Evolutionary conservation across 2,888 invertebrate genomes (phyloP).

Genomic region (Coleophora deauratella): DNA sequence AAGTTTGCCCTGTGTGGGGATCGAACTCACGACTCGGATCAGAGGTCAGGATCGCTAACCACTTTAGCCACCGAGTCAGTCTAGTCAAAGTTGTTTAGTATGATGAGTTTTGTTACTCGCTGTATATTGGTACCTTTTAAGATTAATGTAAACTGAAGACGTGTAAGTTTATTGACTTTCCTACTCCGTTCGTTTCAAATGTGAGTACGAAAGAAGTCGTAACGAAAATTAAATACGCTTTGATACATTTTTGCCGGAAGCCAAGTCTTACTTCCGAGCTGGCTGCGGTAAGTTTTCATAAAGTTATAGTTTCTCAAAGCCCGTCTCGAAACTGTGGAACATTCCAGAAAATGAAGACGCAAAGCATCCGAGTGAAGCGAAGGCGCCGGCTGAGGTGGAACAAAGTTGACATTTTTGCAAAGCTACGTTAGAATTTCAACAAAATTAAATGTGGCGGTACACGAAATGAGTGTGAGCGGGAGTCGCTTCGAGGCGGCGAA

Average conservation of each 20-base stretch:
- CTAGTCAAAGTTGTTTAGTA: no score
- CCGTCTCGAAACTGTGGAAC: constrained; percentile 63
- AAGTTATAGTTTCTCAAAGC: constrained; percentile 73
- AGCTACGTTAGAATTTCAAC: constrained; percentile 72
- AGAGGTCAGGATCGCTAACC: no score
- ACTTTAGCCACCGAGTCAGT: no score
- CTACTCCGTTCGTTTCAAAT: no score
- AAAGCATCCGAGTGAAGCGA: constrained; percentile 63
- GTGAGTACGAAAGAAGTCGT: constrained; percentile 41
- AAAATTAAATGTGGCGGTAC: constrained; percentile 74
- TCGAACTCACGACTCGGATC: no score
- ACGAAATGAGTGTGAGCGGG: constrained; percentile 61
- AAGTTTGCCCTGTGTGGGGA: no score
- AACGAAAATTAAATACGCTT: constrained; percentile 71
- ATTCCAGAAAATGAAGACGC: constrained; percentile 69
- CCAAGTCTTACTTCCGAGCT: constrained; percentile 61
- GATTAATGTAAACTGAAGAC: no score
- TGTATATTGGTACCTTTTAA: no score
- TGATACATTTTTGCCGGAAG: constrained; percentile 67
- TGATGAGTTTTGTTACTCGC: no score
- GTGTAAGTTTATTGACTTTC: no score
- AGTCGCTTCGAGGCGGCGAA: constrained; percentile 7
- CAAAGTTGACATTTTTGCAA: constrained; percentile 75
- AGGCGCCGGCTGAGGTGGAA: constrained; percentile 65
- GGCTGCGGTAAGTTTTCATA: constrained; percentile 65